Conservation (phyloP, 2,113 vertebrate genomes). For the Bostrychus sinensis region DNA sequence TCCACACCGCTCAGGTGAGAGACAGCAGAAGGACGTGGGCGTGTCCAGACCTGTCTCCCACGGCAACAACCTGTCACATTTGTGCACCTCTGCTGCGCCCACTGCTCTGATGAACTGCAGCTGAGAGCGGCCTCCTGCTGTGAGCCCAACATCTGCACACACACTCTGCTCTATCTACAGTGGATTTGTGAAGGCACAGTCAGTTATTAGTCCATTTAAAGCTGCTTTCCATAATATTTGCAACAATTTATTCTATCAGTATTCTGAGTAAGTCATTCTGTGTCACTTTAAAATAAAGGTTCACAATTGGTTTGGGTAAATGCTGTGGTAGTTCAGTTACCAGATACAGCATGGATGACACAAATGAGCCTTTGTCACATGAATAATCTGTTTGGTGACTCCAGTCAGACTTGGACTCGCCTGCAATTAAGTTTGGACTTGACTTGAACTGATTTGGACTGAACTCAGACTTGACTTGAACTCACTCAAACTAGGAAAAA, state of each 20-base stretch:
- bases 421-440: no score
- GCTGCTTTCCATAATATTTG: not conserved
- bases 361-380: no score
- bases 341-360: no score
- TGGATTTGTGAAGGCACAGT: not conserved
- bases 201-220: not conserved
- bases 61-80: constrained; percentile 23
- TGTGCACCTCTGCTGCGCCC: constrained; percentile 16
- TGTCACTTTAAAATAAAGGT: not conserved
- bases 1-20: constrained; percentile 15
- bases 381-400: no score
- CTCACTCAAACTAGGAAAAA: no score
- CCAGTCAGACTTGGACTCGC: no score
- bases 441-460: no score
- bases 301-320: no score
- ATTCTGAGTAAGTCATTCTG: not conserved
- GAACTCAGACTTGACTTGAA: no score
- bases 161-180: not conserved
- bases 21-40: constrained; percentile 20
- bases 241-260: no score
- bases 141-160: constrained; percentile 74
- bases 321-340: no score
- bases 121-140: constrained; percentile 73
- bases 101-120: constrained; percentile 51
- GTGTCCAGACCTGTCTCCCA: constrained; percentile 36